These are phyloP conservation scores for Pangasius krempfi DNA, from an alignment of 2,797 vertebrate species.

Conservation along the genomic window DNA sequence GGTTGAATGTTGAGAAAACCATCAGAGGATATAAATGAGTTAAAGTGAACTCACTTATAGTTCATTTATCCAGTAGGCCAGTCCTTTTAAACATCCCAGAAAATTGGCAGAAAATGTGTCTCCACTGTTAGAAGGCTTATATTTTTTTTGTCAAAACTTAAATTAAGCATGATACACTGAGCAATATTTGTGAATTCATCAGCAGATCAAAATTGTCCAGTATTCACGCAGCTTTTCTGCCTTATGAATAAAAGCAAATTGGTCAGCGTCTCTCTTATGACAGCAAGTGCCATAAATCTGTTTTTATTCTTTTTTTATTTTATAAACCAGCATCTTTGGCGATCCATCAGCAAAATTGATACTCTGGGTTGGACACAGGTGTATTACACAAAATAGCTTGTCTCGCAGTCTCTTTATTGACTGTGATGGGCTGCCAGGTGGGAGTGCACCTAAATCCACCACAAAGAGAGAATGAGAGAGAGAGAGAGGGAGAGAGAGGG, in stretches of 20 bases:
- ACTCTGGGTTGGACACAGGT: slow-evolving; percentile 12
- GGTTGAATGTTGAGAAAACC: not conserved
- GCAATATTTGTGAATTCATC: slow-evolving; percentile 34
- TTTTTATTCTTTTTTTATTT: not conserved
- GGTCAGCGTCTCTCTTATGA: slow-evolving; percentile 34
- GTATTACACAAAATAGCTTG: slow-evolving; percentile 36
- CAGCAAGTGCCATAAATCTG: slow-evolving; percentile 2
- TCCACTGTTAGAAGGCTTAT: not conserved
- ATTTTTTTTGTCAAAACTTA: slow-evolving; percentile 31
- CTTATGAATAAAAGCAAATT: slow-evolving; percentile 35
- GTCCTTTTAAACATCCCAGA: not conserved
- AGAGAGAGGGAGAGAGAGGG: not conserved
- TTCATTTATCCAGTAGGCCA: not conserved
- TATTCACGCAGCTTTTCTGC: slow-evolving; percentile 8
- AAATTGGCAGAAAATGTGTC: not conserved
- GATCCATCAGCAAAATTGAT: slow-evolving; percentile 30
- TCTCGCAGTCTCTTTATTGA: slow-evolving; percentile 33
- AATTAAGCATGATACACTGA: slow-evolving; percentile 22
- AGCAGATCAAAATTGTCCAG: slow-evolving; percentile 25
- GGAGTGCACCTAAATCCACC: slow-evolving; percentile 14
- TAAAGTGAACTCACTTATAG: not conserved
- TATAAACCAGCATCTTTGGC: slow-evolving; percentile 24
- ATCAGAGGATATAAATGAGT: not conserved
- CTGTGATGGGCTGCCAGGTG: slow-evolving; percentile 28
- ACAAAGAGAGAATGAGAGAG: not conserved